Conservation (phyloP, 2,888 invertebrate genomes). For the Cantharis nigra region DNA sequence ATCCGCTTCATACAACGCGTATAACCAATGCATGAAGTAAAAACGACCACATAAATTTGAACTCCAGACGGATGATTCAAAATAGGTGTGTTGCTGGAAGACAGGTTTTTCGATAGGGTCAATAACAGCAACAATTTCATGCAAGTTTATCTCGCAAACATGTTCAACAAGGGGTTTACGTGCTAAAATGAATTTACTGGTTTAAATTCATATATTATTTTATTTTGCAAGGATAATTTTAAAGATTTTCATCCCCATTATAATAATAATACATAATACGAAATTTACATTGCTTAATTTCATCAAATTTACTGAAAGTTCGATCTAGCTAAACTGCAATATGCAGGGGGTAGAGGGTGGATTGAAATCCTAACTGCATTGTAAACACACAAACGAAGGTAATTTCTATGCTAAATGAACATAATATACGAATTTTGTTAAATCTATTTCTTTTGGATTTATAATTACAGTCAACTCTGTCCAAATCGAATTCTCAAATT, state of each 20-base stretch:
- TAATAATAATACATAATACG: not conserved
- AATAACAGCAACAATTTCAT: conserved; percentile 6
- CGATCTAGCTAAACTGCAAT: too few relatives aligned
- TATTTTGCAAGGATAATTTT: not conserved
- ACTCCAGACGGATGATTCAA: conserved; percentile 21
- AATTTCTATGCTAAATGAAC: too few relatives aligned
- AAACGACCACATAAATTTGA: conserved; percentile 6
- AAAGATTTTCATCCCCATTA: not conserved
- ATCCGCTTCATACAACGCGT: conserved; percentile 3
- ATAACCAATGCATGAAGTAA: conserved; percentile 3
- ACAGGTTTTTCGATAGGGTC: conserved; percentile 21
- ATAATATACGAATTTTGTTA: too few relatives aligned
- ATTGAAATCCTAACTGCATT: too few relatives aligned
- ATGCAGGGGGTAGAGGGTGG: too few relatives aligned
- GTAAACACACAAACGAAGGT: too few relatives aligned
- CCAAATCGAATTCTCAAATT: too few relatives aligned
- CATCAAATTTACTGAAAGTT: too few relatives aligned
- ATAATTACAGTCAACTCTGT: too few relatives aligned
- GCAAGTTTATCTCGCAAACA: conserved; percentile 6
- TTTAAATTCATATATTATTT: not conserved
- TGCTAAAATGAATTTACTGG: not conserved
- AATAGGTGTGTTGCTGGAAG: conserved; percentile 14
- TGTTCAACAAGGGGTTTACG: not conserved
- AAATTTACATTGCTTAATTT: not conserved
- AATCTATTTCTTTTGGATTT: too few relatives aligned